Base-by-base conservation (phyloP, 2,888 invertebrate genomes). In the Autographa pulchrina region DNA sequence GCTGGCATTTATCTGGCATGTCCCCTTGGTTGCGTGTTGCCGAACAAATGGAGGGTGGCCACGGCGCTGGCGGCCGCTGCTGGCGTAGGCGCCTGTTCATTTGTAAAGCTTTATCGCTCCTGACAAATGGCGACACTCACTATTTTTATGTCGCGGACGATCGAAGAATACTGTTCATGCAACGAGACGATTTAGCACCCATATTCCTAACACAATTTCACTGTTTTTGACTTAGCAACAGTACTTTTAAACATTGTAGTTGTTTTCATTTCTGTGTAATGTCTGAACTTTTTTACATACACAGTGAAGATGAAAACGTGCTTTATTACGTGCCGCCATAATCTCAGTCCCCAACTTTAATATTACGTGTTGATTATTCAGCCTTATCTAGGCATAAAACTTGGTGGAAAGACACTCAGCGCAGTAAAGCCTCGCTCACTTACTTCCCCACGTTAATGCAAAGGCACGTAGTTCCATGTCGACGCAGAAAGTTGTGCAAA, bases 391-490 rank as follows among this genome's bases (percentile, higher is more conserved):
- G 90, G 90, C 90, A 91, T 92, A 91, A 93, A 95, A 95, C 92
- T 93, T 92, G 88, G 89, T 87, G 84, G 89, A 88, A 92, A 94
- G 92, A 94, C 91, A 93, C 92, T 94, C 90, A 86, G 88, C 89
- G 88, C 88, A 78, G 91, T 91, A 91, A 92, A 92, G 91, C 90
- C 89, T 89, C 90, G 88, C 91, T 90, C 91, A 92, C 92, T 93
- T 91, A 92, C 93, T 92, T 91, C 90, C 83, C 89, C 86, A 89
- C 92, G 93, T 94, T 95, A 95, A 95, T 95, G 94, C 95, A 92
- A 91, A 92, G 92, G 93, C 95, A 94, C 95, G 94, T 93, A 94
- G 94, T 92, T 93, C 88, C 91, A 92, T 92, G 94, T 92, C 93
- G 91, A 90, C 90, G 92, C 92, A 92, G 94, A 94, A 94, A 94